Evolutionary conservation across 2,888 invertebrate species (phyloP).

Genomic region (Agonopterix subpropinquella): DNA sequence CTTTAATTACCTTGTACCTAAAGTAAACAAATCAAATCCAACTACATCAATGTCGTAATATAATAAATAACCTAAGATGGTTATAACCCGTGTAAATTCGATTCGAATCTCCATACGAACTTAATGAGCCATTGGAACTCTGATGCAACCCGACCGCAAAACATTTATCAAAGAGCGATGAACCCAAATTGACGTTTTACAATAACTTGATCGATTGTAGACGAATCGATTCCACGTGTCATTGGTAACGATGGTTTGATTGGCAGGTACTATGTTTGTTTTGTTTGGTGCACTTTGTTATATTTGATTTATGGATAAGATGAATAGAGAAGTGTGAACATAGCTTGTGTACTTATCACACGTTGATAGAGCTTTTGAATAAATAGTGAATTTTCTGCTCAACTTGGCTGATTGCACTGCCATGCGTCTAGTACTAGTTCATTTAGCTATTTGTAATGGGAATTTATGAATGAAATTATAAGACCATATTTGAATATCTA

Average conservation of each 20-base stretch:
- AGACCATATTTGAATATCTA: no score
- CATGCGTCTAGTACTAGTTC: no score
- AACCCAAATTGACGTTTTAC: conserved; percentile 28
- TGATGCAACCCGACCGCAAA: conserved; percentile 40
- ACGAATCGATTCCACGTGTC: conserved; percentile 41
- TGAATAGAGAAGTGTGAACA: no score
- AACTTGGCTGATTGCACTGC: no score
- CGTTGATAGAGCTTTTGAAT: no score
- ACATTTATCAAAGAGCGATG: conserved; percentile 50
- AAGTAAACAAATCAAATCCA: no score
- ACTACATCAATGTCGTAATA: conserved; percentile 1
- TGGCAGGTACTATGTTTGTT: conserved; percentile 17
- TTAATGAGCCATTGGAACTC: conserved; percentile 4
- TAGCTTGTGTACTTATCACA: no score
- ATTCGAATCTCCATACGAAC: not conserved
- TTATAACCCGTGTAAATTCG: conserved; percentile 1
- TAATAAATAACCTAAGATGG: not conserved
- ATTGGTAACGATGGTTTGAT: conserved; percentile 35
- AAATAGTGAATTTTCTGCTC: no score
- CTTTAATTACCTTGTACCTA: no score
- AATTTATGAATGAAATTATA: no score
- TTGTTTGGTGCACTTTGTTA: conserved; percentile 3
- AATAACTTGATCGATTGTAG: conserved; percentile 42
- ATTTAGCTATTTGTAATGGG: no score
- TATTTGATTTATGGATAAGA: not conserved